A percentile compares a stretch with the other conserved stretches of the same genome.
phyloP scores from a whole-genome alignment of 2,888 invertebrate species.

The Catonia carolina region DNA sequence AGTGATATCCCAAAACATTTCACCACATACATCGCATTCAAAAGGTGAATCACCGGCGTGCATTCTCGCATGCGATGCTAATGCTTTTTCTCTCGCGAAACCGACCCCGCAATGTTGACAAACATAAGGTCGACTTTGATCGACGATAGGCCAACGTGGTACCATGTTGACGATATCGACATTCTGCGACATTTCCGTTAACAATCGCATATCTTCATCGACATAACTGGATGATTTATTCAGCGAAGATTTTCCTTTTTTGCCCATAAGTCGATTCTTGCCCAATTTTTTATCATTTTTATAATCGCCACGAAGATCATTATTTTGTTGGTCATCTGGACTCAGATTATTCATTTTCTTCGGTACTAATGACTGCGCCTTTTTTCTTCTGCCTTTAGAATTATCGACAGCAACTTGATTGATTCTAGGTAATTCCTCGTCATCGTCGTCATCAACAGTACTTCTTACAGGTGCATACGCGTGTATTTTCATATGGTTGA shows the following conservation, averaged over 20 bases:
- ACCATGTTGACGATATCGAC: constrained; percentile 14
- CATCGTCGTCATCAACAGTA: constrained; percentile 28
- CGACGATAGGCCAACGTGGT: constrained; percentile 27
- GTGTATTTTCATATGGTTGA: constrained; percentile 66
- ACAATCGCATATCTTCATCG: constrained; percentile 46
- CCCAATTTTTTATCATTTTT: constrained; percentile 1
- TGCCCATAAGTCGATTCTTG: not conserved
- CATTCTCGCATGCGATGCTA: constrained; percentile 60
- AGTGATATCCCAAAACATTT: constrained; percentile 68
- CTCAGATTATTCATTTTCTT: constrained; percentile 23
- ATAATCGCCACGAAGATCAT: not conserved
- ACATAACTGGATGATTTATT: constrained; percentile 38
- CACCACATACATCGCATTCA: constrained; percentile 72
- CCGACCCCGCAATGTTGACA: constrained; percentile 69
- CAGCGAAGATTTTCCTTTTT: not conserved
- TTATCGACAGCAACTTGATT: constrained; percentile 8
- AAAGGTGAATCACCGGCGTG: constrained; percentile 75
- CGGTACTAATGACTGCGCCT: constrained; percentile 18
- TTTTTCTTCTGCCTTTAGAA: constrained; percentile 20
- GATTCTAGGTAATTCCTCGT: constrained; percentile 24
- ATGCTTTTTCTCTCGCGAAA: constrained; percentile 74
- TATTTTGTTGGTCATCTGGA: constrained; percentile 1
- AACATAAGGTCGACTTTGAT: constrained; percentile 52
- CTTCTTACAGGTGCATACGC: constrained; percentile 34
- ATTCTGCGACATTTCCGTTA: constrained; percentile 43